Conservation (phyloP, 2,797 vertebrate species). For the Cetoscarus ocellatus region DNA sequence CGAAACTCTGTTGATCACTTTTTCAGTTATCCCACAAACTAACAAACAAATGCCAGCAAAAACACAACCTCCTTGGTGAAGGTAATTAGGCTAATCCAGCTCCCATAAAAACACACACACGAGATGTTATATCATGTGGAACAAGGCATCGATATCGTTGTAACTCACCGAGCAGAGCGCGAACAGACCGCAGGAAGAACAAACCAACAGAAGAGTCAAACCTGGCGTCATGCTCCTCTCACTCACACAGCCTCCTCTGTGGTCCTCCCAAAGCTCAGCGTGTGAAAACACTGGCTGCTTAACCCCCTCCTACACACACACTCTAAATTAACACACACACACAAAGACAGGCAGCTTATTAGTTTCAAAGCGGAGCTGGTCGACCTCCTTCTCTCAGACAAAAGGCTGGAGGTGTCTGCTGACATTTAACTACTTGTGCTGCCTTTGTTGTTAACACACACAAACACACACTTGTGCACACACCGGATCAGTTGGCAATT, state of each 20-base stretch:
- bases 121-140: not conserved
- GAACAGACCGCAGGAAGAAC: slow-evolving; percentile 21
- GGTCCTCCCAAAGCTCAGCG: slow-evolving; percentile 8
- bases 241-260: slow-evolving; percentile 27
- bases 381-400: slow-evolving; percentile 34
- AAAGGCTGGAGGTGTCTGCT: slow-evolving; percentile 49
- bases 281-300: slow-evolving; percentile 50
- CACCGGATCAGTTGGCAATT: slow-evolving; percentile 27
- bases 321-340: slow-evolving; percentile 44
- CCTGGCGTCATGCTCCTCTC: slow-evolving; percentile 41
- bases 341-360: slow-evolving; percentile 54
- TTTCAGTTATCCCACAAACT: too few species aligned
- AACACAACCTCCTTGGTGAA: too few species aligned
- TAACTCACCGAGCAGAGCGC: slow-evolving; percentile 55
- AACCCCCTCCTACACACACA: slow-evolving; percentile 30
- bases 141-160: not conserved
- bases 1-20: too few species aligned
- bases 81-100: not conserved
- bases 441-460: slow-evolving; percentile 46
- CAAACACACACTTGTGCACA: slow-evolving; percentile 19
- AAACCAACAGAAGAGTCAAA: slow-evolving; percentile 20
- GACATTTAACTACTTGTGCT: slow-evolving; percentile 56
- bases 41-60: too few species aligned
- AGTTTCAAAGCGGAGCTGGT: slow-evolving; percentile 44
- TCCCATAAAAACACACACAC: not conserved